Evolutionary conservation across 2,113 vertebrate species (phyloP).

Genomic region (Hippolais icterina): DNA sequence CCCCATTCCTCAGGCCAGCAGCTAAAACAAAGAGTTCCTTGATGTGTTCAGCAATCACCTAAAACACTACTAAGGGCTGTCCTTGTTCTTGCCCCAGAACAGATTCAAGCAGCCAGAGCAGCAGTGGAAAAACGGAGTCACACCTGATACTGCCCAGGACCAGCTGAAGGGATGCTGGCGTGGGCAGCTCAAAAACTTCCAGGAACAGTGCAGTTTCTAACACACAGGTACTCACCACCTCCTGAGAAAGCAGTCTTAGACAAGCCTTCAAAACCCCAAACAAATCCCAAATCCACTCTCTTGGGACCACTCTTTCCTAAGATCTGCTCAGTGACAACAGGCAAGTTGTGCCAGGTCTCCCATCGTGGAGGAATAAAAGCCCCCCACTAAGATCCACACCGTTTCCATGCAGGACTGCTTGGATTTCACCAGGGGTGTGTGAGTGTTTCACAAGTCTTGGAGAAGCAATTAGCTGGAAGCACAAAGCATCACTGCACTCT

Average conservation of each 20-base stretch:
- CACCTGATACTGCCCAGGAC: neutral
- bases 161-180: neutral
- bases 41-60: neutral
- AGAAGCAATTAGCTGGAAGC: neutral
- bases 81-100: neutral
- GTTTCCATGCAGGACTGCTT: neutral
- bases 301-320: neutral
- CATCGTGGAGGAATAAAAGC: neutral
- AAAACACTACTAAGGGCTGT: neutral
- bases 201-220: neutral
- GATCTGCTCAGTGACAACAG: neutral
- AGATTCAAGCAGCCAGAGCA: neutral
- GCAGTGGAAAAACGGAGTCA: neutral
- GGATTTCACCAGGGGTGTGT: neutral
- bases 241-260: neutral
- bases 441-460: accelerated
- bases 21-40: neutral
- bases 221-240: neutral
- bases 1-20: neutral
- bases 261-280: neutral
- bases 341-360: neutral
- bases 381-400: accelerated
- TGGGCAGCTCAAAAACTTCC: neutral
- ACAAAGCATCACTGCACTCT: neutral
- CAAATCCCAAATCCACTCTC: neutral